Percentiles rank a stretch among this genome's conserved stretches.
Evolutionary conservation across 35 echinoderm and acorn worm genomes (phyloP).

Genomic region (Chiridota heheva): DNA sequence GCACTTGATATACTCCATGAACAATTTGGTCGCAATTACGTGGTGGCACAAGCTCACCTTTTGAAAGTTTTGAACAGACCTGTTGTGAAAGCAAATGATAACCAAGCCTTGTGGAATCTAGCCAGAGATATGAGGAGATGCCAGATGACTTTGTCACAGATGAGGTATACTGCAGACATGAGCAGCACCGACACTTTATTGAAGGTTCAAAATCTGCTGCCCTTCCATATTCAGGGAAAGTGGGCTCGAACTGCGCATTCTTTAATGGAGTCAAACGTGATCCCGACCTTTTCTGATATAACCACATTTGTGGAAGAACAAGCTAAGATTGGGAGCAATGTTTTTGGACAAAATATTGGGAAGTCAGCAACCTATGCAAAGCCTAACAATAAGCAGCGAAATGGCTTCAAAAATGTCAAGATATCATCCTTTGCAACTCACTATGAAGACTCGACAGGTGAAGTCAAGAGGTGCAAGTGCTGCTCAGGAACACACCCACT

Average conservation of each 20-base stretch:
- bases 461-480: constrained; percentile 11
- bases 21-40: constrained; percentile 48
- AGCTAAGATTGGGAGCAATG: constrained; percentile 34
- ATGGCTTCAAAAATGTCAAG: too few species aligned
- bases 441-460: too few species aligned
- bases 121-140: constrained; percentile 46
- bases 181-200: constrained; percentile 24
- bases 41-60: constrained; percentile 43
- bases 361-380: not conserved
- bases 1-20: constrained; percentile 63
- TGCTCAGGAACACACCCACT: not conserved
- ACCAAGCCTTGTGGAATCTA: constrained; percentile 21
- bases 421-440: too few species aligned
- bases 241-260: constrained; percentile 10
- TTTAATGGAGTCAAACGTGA: constrained; percentile 6
- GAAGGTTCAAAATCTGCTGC: constrained; percentile 21
- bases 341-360: constrained; percentile 36
- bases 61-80: constrained; percentile 26
- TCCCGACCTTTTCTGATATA: constrained; percentile 41
- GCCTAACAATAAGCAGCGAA: too few species aligned
- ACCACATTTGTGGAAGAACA: constrained; percentile 40
- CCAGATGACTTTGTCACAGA: constrained; percentile 36
- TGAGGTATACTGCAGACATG: constrained; percentile 44
- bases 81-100: constrained; percentile 4
- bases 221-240: constrained; percentile 12